A percentile compares a stretch with the other conserved stretches of the same genome.
phyloP scores from a whole-genome alignment of 2,113 vertebrate genomes.

The Poeciliopsis retropinna region DNA sequence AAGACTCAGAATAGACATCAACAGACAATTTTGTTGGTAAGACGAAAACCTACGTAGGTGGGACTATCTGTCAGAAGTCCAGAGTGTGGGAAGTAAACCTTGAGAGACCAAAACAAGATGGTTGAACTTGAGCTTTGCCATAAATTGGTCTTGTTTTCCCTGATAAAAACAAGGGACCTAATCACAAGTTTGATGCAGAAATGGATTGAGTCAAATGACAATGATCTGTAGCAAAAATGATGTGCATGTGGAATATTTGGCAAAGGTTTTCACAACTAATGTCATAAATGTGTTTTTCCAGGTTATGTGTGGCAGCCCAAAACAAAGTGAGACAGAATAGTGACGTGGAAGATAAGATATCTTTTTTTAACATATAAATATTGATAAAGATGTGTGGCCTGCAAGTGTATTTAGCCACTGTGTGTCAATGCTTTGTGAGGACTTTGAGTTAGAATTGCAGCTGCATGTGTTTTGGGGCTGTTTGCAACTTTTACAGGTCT shows the following conservation, averaged over 20 bases:
- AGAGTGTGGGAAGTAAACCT: slow-evolving; percentile 6
- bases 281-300: not conserved
- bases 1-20: slow-evolving; percentile 42
- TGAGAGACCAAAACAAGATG: not conserved
- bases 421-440: not conserved
- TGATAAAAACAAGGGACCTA: not conserved
- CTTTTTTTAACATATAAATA: not conserved
- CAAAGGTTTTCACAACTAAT: not conserved
- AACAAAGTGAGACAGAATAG: not conserved
- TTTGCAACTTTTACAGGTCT: too few species aligned
- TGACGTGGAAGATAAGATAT: not conserved
- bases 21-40: slow-evolving; percentile 41
- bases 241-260: not conserved
- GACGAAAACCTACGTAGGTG: slow-evolving; percentile 1
- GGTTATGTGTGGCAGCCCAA: not conserved
- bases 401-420: not conserved
- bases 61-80: not conserved
- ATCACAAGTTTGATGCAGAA: not conserved
- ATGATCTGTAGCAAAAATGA: slow-evolving; percentile 26
- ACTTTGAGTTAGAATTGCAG: not conserved
- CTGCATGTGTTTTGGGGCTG: not conserved
- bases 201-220: slow-evolving; percentile 21
- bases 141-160: not conserved
- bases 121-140: slow-evolving; percentile 4
- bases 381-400: too few species aligned